phyloP scores from a whole-genome alignment of 2,797 vertebrate species.

The Parotocinclus haroldoi region DNA sequence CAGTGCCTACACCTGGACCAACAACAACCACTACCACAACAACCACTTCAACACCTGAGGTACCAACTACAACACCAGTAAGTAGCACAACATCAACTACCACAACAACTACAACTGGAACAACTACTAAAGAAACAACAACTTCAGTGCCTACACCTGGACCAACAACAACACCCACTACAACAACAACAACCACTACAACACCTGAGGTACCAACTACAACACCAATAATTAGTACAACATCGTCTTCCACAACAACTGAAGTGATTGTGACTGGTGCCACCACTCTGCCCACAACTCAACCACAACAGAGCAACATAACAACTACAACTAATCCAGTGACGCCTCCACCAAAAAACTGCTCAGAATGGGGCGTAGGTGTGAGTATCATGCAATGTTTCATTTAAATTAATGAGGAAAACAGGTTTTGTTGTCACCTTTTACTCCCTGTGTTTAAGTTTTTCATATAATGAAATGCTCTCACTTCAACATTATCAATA shows the following conservation, averaged over 20 bases:
- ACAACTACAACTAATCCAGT: not conserved
- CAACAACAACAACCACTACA: not conserved
- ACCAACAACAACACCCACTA: not conserved
- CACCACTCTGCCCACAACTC: no score
- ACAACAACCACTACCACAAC: not conserved
- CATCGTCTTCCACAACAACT: no score
- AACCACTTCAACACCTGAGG: no score
- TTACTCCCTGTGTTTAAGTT: no score
- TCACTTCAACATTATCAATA: no score
- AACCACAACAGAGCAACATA: slow-evolving; percentile 30
- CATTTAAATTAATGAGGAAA: no score
- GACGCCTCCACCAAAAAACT: slow-evolving; percentile 37
- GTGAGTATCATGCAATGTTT: slow-evolving; percentile 55
- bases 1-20: not conserved
- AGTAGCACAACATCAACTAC: slow-evolving; percentile 6
- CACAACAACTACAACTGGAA: not conserved
- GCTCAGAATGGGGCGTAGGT: slow-evolving; percentile 61
- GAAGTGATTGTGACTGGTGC: no score
- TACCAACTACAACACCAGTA: not conserved
- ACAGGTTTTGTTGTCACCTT: no score
- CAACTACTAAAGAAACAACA: not conserved
- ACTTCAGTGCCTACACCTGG: not conserved
- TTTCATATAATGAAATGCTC: no score
- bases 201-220: not conserved
- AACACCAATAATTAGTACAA: not conserved